Percentiles rank a stretch among this genome's conserved stretches.
phyloP scores from a whole-genome alignment of 2,113 vertebrate genomes.

The Pomatostomus ruficeps region DNA sequence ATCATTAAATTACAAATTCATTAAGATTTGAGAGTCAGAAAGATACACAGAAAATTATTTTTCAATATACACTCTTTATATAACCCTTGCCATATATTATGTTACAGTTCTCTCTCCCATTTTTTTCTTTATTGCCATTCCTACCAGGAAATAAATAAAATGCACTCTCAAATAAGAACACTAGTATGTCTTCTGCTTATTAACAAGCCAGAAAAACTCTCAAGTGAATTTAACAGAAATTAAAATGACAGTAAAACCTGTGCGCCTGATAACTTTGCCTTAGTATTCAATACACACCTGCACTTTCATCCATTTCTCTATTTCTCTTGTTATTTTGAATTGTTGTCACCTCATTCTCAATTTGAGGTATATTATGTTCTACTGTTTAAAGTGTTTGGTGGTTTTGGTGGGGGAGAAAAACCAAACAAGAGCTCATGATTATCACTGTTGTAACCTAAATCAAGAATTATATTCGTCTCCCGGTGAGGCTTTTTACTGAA shows the following conservation, averaged over 20 bases:
- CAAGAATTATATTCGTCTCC: not conserved
- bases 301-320: not conserved
- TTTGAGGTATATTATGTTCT: not conserved
- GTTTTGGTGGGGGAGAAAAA: not conserved
- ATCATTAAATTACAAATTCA: not conserved
- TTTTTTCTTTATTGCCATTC: not conserved
- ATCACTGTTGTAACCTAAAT: not conserved
- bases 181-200: not conserved
- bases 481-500: not conserved
- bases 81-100: not conserved
- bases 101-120: not conserved
- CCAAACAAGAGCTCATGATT: not conserved
- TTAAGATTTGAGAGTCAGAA: not conserved
- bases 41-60: not conserved
- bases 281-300: not conserved
- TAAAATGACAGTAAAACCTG: not conserved
- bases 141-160: not conserved
- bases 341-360: not conserved
- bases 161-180: not conserved
- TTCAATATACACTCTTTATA: not conserved
- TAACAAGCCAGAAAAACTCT: not conserved
- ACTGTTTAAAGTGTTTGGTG: not conserved
- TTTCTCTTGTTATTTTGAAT: not conserved
- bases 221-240: not conserved
- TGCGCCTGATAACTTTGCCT: not conserved